Evolutionary conservation across 2,888 invertebrate genomes (phyloP), one percentile per base, ranked within the genome.

Genomic region (Leptarthrus brevirostris): DNA sequence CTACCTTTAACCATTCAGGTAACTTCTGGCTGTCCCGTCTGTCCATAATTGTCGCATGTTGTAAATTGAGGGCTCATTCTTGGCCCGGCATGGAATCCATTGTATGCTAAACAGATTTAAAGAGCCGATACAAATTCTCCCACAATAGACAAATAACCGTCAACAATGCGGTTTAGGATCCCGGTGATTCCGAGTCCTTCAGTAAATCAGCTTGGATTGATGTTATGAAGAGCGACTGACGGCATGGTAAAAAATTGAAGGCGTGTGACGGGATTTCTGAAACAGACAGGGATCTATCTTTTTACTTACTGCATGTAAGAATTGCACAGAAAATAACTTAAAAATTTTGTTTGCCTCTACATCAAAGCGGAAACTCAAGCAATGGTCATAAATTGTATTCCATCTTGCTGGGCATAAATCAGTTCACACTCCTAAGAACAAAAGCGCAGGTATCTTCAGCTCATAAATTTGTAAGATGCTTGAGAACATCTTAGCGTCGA

Each of bases 21-120:
- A 53, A 53, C 53, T 53, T 53, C 53, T 20, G 16, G 22, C 56
- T 30, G 52, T 20, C 30, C 30, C 14, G 20, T 26, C n/a, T 24
- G 70, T 34, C 52, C 70, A 52, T 70, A 70, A 70, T 70, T 70
- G 70, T 70, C 53, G 34, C 49, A 70, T 52, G 53, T 34, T 52
- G 49, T 34, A 70, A 49, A 70, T 70, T 70, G 70, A 70, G 70
- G 49, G 49, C 53, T 53, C 70, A 34, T 70, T 52, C 70, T 70
- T 49, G 70, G 70, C 53, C 20, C 70, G 12, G 70, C 49, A 70
- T 18, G 53, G 52, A 24, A 44, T 49, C 73, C 24, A 73, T 73
- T 73, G 73, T 73, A 64, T 73, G 73, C 36, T 73, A 73, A 73
- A 73, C 61, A 73, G 73, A 73, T 73, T 73, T 73, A 52, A 61